Percentiles rank a stretch among this genome's conserved stretches.
phyloP scores from a whole-genome alignment of 1,140 invertebrate species.

The Hetaerina americana region DNA sequence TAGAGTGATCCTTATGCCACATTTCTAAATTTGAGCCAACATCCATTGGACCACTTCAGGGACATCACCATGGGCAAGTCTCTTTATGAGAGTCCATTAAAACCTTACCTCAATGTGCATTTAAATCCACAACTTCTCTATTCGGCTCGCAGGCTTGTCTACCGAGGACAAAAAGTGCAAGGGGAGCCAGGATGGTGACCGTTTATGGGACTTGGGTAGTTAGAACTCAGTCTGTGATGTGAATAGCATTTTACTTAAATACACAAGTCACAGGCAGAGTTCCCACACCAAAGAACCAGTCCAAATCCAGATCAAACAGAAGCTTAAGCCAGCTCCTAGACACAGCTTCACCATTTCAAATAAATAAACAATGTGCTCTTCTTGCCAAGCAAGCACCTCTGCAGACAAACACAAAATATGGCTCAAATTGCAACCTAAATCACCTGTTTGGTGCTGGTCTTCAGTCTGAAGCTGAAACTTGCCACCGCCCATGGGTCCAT shows the following conservation, averaged over 20 bases:
- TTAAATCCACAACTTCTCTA: no score
- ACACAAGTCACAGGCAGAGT: slow-evolving; percentile 14
- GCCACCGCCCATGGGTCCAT: slow-evolving; percentile 43
- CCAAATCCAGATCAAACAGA: no score
- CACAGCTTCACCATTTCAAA: not conserved
- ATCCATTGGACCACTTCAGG: no score
- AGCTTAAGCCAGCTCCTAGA: no score
- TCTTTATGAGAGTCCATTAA: no score
- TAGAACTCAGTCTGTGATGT: slow-evolving; percentile 3
- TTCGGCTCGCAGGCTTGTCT: no score
- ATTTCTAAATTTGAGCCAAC: no score
- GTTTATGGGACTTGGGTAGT: not conserved
- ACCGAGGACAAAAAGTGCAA: no score
- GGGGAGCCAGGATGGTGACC: not conserved
- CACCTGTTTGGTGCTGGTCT: slow-evolving; percentile 51
- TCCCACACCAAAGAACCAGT: slow-evolving; percentile 8
- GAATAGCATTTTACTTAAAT: not conserved
- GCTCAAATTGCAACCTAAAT: not conserved
- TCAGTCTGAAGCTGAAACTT: slow-evolving; percentile 55
- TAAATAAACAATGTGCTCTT: not conserved
- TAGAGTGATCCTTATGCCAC: no score
- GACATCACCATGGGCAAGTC: no score
- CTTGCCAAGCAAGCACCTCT: not conserved
- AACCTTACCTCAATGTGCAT: no score
- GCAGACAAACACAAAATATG: not conserved